phyloP scores from a whole-genome alignment of 53 echinoderm and acorn worm species.

The Antedon mediterranea region DNA sequence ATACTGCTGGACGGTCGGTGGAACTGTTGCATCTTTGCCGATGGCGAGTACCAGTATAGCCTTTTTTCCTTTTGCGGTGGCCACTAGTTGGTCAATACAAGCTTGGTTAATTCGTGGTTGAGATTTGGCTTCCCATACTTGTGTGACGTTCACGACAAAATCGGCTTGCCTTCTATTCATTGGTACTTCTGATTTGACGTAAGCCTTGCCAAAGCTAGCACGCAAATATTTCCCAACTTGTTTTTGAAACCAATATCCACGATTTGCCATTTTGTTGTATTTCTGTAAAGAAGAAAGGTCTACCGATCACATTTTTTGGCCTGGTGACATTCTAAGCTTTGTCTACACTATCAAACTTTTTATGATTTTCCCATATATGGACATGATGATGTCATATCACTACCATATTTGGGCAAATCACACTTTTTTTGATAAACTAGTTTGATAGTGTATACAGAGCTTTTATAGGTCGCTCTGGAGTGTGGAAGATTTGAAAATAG shows the following conservation, averaged over 20 bases:
- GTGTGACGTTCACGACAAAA: not conserved
- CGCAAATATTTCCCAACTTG: not conserved
- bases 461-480: too few species aligned
- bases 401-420: too few species aligned
- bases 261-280: not conserved
- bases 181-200: not conserved
- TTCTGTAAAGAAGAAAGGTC: too few species aligned
- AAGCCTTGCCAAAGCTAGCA: not conserved
- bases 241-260: not conserved
- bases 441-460: too few species aligned
- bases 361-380: too few species aligned
- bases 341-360: too few species aligned
- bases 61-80: not conserved
- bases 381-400: too few species aligned
- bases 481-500: too few species aligned
- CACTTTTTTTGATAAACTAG: too few species aligned
- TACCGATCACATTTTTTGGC: too few species aligned
- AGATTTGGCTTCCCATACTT: not conserved
- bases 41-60: not conserved
- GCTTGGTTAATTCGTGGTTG: not conserved
- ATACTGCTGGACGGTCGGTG: not conserved
- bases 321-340: too few species aligned
- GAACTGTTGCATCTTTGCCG: not conserved
- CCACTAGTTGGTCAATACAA: not conserved
- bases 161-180: not conserved